A percentile compares a stretch with the other conserved stretches of the same genome.
These are phyloP conservation scores for Myanophis thanlyinensis DNA, from an alignment of 2,113 vertebrate genomes.

Conservation along the genomic window DNA sequence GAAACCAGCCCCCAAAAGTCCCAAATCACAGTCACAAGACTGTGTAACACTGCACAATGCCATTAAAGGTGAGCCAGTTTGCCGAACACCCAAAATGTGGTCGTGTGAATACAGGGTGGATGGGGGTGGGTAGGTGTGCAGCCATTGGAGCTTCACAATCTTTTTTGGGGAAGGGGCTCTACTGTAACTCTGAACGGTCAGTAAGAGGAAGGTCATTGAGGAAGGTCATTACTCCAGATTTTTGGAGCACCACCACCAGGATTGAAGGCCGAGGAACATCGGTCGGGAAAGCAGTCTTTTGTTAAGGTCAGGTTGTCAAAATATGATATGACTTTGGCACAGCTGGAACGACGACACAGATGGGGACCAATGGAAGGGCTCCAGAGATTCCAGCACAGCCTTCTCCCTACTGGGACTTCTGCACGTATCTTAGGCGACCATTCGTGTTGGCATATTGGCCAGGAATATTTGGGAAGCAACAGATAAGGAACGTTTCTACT, in stretches of 20 bases:
- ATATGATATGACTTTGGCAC: neutral
- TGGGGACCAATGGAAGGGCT: neutral
- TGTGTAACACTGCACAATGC: too few relatives aligned
- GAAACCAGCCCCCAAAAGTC: too few relatives aligned
- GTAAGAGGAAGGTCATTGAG: neutral
- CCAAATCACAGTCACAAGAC: too few relatives aligned
- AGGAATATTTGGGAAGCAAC: neutral
- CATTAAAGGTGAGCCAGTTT: neutral
- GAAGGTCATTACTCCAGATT: neutral
- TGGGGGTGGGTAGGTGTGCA: neutral
- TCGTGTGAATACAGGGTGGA: neutral
- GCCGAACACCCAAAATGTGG: neutral
- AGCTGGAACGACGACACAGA: neutral
- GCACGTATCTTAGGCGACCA: neutral
- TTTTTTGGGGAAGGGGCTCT: neutral
- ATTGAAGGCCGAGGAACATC: neutral
- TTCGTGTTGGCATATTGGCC: neutral
- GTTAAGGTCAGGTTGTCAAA: neutral
- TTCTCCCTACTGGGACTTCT: neutral
- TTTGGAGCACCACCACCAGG: neutral
- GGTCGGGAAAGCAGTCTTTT: neutral
- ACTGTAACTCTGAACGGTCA: neutral
- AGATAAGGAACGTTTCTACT: neutral
- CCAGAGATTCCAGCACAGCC: neutral
- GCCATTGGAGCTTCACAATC: neutral